Conservation (phyloP, 2,797 vertebrate species). For the Microctenopoma stevenorrisi region DNA sequence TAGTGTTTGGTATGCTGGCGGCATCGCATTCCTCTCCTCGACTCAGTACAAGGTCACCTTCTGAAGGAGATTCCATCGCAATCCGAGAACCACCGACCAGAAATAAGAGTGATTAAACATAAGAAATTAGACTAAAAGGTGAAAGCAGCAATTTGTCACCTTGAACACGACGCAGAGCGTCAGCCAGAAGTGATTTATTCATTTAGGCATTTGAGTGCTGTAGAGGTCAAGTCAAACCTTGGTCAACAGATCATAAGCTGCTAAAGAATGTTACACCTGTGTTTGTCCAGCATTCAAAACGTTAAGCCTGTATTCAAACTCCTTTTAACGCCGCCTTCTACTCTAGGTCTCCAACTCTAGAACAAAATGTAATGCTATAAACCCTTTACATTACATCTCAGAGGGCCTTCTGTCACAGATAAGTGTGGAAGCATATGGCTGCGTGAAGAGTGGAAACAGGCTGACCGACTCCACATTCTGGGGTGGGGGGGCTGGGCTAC, state of each 20-base stretch:
- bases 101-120: slow-evolving; percentile 10
- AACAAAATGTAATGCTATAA: not conserved
- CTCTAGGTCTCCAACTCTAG: too few relatives aligned
- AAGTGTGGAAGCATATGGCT: slow-evolving; percentile 17
- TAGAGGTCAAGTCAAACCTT: too few relatives aligned
- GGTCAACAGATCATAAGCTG: too few relatives aligned
- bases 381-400: not conserved
- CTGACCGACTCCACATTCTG: slow-evolving; percentile 14
- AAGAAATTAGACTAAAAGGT: not conserved
- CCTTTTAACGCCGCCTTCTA: too few relatives aligned
- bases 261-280: too few relatives aligned
- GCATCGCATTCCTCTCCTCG: slow-evolving; percentile 16
- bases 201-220: too few relatives aligned
- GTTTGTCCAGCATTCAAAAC: too few relatives aligned
- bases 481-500: not conserved
- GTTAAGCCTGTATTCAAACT: too few relatives aligned
- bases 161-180: not conserved
- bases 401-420: not conserved
- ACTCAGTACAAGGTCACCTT: too few relatives aligned
- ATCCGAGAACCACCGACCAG: slow-evolving; percentile 4
- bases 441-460: not conserved
- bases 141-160: not conserved
- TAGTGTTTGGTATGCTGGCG: slow-evolving; percentile 2
- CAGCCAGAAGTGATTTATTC: not conserved
- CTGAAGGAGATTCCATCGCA: slow-evolving; percentile 26